Evolutionary conservation across 1,140 invertebrate species (phyloP), one percentile per base, ranked within the genome.

Genomic region (Pogonus chalceus): DNA sequence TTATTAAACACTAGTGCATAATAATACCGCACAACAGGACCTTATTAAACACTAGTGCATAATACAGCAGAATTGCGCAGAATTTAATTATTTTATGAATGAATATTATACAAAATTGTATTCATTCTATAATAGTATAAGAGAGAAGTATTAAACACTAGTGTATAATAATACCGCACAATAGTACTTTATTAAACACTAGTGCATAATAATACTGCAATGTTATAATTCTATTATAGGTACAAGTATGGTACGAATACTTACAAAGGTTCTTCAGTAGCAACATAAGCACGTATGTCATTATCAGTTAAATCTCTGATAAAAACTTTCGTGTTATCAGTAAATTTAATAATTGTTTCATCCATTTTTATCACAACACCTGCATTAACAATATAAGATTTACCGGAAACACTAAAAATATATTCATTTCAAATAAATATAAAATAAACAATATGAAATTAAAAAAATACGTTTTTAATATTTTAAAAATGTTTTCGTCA

Each of bases 261-360:
- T 84, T 77, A 95, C 91, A 95, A 76, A 18, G 90, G 85, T 77
- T 97, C 90, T 48, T 86, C 86, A 18, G 90, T 88, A 56, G 83
- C 79, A 52, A 96, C 80, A 69, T 97, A 98, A 2, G 78, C 76
- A 51, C 77, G 67, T 54, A 97, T 93, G 62, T 92, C 81, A 52
- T 86, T 79, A 18, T 81, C 72, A 18, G 81, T 75, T 48, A 96
- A 65, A 53, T 85, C 69, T 7, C 83, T 82, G 76, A 97, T 88
- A 53, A 78, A 78, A 14, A 97, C 93, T 64, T 84, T 78, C 0
- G 92, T 88, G 22, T 75, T 79, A 62, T 93, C 89, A 54, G 82
- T 83, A 68, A 96, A 95, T 62, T 80, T 80, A 0, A 81, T 69
- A 54, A 81, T 67, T 53, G 72, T 70, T 14, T 76, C 64, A 18